These are phyloP conservation scores for Phymorhynchus buccinoides DNA, from an alignment of 1,140 invertebrate genomes.

Conservation along the genomic window DNA sequence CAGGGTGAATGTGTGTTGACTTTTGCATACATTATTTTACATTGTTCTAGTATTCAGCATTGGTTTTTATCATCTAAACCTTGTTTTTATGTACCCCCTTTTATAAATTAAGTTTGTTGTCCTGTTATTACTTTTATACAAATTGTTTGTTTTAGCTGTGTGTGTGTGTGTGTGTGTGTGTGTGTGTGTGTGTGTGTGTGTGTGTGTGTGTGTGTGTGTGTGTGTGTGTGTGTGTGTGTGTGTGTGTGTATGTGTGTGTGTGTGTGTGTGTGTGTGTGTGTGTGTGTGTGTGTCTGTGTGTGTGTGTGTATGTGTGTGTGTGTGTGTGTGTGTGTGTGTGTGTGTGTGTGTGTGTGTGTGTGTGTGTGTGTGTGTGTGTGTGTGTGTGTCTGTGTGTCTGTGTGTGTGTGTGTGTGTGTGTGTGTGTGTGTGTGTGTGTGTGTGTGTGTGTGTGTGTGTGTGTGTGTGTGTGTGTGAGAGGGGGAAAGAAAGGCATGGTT, in stretches of 20 bases:
- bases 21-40: no score
- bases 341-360: constrained; percentile 34
- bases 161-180: constrained; percentile 17
- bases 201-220: constrained; percentile 19
- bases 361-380: constrained; percentile 8
- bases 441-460: constrained; percentile 14
- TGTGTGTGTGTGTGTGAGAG: no score
- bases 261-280: constrained; percentile 19
- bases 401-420: constrained; percentile 29
- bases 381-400: constrained; percentile 19
- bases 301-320: constrained; percentile 25
- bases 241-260: neutral
- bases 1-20: no score
- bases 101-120: no score
- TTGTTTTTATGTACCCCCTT: no score
- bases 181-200: constrained; percentile 12
- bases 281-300: constrained; percentile 25
- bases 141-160: no score
- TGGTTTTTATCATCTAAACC: no score
- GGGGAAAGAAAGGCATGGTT: no score
- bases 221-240: no score
- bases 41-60: no score
- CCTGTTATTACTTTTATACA: no score
- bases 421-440: constrained; percentile 15
- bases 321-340: constrained; percentile 31